These are phyloP conservation scores for Itoplectis maculator DNA, from an alignment of 2,888 invertebrate genomes.

Conservation along the genomic window DNA sequence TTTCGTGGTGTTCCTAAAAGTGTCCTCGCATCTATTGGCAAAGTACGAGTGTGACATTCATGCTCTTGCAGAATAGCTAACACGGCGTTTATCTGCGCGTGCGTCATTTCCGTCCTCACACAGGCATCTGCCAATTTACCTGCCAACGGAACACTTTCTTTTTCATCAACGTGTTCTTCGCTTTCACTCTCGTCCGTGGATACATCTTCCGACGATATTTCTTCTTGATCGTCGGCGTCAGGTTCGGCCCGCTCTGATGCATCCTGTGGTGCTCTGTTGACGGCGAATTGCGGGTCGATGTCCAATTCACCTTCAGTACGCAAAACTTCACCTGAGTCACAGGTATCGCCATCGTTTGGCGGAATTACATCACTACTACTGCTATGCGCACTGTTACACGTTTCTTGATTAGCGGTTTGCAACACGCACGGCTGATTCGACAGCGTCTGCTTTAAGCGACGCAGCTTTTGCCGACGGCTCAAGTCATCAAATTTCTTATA, in stretches of 20 bases:
- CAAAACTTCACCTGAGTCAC: too few species aligned
- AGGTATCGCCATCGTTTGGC: too few species aligned
- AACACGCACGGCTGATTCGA: not conserved
- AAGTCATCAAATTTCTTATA: not conserved
- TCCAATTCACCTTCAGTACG: too few species aligned
- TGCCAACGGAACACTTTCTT: not conserved
- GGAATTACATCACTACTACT: not conserved
- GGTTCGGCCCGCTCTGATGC: too few species aligned
- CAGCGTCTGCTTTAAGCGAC: not conserved
- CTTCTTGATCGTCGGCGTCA: not conserved
- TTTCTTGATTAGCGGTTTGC: not conserved
- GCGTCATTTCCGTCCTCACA: not conserved
- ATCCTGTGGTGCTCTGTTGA: too few species aligned
- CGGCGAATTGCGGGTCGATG: too few species aligned
- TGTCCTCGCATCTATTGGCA: too few species aligned
- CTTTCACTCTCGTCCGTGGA: not conserved
- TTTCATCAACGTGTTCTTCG: not conserved
- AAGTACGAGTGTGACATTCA: not conserved
- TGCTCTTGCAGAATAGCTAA: slow-evolving; percentile 10
- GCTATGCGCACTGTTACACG: not conserved
- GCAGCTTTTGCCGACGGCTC: slow-evolving; percentile 2
- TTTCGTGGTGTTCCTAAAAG: too few species aligned
- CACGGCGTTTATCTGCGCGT: not conserved
- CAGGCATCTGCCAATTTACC: not conserved
- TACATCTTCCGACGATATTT: not conserved